Evolutionary conservation across 2,888 invertebrate genomes (phyloP).

Genomic region (Cataglyphis albicans): DNA sequence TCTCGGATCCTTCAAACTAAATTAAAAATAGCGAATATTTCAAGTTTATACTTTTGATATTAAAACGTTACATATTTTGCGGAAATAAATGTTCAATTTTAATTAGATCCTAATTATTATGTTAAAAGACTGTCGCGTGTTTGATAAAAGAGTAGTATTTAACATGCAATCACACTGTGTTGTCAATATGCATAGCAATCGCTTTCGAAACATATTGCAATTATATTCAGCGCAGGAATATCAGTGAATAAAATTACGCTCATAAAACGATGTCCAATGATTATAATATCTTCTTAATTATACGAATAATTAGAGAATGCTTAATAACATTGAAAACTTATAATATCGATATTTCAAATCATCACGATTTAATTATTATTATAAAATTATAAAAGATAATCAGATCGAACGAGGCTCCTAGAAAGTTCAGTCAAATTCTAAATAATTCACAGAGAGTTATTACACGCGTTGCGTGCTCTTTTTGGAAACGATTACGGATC

Average conservation of each 20-base stretch:
- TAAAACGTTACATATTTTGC: background rate
- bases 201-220: background rate
- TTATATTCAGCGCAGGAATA: background rate
- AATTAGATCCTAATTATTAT: background rate
- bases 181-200: background rate
- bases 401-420: background rate
- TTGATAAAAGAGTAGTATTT: background rate
- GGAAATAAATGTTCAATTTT: background rate
- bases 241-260: background rate
- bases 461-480: background rate
- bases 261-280: background rate
- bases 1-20: background rate
- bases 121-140: background rate
- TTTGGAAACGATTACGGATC: background rate
- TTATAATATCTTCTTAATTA: background rate
- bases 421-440: background rate
- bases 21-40: background rate
- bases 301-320: background rate
- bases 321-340: background rate
- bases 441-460: background rate
- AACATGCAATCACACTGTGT: background rate
- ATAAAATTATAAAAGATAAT: background rate
- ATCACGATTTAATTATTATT: conserved; percentile 15
- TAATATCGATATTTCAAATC: background rate
- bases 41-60: background rate